Percentiles rank a stretch among this genome's conserved stretches.
Evolutionary conservation across 2,888 invertebrate species (phyloP).

Genomic region (Fragum whitleyi): DNA sequence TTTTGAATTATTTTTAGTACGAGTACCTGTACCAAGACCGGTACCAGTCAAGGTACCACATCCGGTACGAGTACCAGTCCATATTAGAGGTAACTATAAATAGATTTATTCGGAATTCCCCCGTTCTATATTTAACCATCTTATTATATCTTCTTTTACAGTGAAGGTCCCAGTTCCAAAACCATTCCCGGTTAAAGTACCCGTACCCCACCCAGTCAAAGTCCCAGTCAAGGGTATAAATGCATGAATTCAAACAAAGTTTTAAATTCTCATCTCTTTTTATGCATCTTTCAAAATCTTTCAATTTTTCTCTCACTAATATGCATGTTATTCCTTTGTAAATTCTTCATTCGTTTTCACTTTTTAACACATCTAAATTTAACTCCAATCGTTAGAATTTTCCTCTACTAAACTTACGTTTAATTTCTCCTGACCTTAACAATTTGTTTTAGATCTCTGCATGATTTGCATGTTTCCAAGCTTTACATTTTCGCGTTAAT

Average conservation of each 20-base stretch:
- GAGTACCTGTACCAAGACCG: background rate
- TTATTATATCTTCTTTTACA: conserved; percentile 8
- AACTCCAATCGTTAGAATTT: no score
- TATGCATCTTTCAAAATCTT: no score
- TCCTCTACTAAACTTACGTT: no score
- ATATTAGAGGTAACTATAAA: conserved; percentile 42
- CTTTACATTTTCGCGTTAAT: no score
- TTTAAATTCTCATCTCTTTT: no score
- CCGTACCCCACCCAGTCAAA: conserved; percentile 30
- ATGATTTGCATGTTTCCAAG: background rate
- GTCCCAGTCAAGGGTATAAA: conserved; percentile 29
- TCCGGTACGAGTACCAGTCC: conserved; percentile 44
- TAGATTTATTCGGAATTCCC: background rate
- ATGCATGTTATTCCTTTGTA: no score
- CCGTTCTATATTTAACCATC: background rate
- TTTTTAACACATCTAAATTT: no score
- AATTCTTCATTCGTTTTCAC: no score
- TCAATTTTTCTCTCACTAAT: no score
- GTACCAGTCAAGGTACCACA: conserved; percentile 49
- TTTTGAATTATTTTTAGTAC: conserved; percentile 18
- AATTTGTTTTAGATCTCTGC: background rate
- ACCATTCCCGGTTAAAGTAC: conserved; percentile 27
- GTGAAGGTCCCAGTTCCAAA: conserved; percentile 25
- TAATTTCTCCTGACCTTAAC: no score
- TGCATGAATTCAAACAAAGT: background rate